Evolutionary conservation across 2,888 invertebrate genomes (phyloP).

Genomic region (Drosophila neoperkinsi): DNA sequence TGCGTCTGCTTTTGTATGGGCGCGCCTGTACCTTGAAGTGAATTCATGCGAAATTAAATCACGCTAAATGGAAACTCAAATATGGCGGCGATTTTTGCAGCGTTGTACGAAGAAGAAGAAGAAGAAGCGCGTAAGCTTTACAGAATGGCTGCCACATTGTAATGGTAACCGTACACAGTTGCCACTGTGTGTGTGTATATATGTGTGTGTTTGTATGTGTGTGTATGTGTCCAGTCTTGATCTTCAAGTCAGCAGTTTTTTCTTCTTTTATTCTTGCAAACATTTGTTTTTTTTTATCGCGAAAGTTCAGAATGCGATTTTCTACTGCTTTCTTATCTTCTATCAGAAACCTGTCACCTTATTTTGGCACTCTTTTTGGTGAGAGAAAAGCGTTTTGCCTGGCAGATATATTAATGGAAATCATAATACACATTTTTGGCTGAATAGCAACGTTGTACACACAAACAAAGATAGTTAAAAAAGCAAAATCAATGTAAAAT

Average conservation of each 20-base stretch:
- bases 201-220: slow-evolving; percentile 10
- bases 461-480: not conserved
- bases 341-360: not conserved
- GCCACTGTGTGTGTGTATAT: slow-evolving; percentile 18
- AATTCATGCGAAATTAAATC: slow-evolving; percentile 51
- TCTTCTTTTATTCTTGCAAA: not conserved
- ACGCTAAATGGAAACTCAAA: slow-evolving; percentile 48
- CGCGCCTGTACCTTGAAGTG: slow-evolving; percentile 31
- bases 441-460: not conserved
- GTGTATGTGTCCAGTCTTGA: slow-evolving; percentile 9
- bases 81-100: slow-evolving; percentile 56
- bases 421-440: not conserved
- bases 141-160: slow-evolving; percentile 46
- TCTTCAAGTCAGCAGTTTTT: slow-evolving; percentile 13
- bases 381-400: not conserved
- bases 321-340: slow-evolving; percentile 9
- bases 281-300: not conserved
- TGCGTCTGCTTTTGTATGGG: slow-evolving; percentile 32
- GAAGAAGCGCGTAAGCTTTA: slow-evolving; percentile 53
- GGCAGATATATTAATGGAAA: not conserved
- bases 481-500: not conserved
- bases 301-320: not conserved
- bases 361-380: not conserved
- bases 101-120: slow-evolving; percentile 31
- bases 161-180: slow-evolving; percentile 21